Evolutionary conservation across 2,888 invertebrate genomes (phyloP).

Genomic region (Rhagonycha lutea): DNA sequence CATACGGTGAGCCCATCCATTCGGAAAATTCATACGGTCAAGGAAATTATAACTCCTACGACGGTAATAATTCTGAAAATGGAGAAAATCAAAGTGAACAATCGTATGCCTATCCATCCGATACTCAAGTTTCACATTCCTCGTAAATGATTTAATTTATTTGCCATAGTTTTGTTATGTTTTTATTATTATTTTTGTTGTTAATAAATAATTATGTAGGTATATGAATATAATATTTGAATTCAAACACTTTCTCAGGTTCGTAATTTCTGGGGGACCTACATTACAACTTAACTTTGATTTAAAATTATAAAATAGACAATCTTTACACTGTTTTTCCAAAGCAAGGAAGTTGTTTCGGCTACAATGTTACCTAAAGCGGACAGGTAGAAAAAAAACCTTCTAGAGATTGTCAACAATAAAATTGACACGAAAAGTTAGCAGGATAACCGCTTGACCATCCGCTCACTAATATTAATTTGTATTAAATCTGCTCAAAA

Average conservation of each 20-base stretch:
- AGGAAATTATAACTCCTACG: not conserved
- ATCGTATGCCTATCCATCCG: not conserved
- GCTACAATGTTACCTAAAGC: no score
- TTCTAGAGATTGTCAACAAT: no score
- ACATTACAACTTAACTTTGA: no score
- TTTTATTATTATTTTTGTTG: not conserved
- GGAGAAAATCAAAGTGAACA: not conserved
- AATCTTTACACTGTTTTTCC: no score
- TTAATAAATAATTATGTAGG: not conserved
- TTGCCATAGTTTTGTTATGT: not conserved
- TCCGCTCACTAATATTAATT: not conserved
- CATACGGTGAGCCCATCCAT: not conserved
- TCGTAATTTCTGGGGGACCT: no score
- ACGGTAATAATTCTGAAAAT: not conserved
- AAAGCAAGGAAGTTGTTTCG: no score
- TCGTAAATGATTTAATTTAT: not conserved
- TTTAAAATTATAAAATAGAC: no score
- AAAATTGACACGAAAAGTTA: no score
- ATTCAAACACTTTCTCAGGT: no score
- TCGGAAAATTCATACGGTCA: not conserved
- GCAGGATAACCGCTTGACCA: no score
- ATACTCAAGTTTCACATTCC: not conserved
- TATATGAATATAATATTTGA: no score
- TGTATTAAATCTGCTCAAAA: not conserved
- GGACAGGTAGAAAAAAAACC: no score